phyloP scores from a whole-genome alignment of 1,140 invertebrate species.

The Trichonephila inaurata region DNA sequence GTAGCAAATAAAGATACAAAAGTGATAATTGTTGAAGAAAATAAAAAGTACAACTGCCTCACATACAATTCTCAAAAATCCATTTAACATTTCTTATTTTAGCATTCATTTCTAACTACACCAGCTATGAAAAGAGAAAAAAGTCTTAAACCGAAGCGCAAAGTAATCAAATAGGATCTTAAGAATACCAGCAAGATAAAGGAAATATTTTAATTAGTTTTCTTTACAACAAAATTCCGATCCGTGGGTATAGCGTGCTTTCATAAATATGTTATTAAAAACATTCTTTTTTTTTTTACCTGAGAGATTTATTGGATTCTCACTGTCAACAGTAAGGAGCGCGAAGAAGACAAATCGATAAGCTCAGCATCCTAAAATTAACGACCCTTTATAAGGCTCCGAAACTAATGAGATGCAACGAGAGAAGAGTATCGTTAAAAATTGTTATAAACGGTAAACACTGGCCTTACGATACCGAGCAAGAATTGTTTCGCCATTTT shows the following conservation, averaged over 20 bases:
- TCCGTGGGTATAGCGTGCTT: neutral
- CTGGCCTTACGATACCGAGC: neutral
- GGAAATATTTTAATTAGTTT: constrained; percentile 58
- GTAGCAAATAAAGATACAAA: neutral
- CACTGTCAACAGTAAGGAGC: constrained; percentile 4
- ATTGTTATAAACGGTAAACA: neutral
- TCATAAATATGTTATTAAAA: constrained; percentile 38
- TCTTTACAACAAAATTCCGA: neutral
- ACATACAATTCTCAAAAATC: too few relatives aligned
- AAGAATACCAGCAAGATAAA: constrained; percentile 4
- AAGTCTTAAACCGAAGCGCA: neutral
- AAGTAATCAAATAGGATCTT: constrained; percentile 3
- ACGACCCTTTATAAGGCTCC: neutral
- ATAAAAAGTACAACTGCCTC: too few relatives aligned
- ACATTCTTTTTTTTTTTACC: too few relatives aligned
- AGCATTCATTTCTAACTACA: neutral
- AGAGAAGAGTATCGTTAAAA: neutral
- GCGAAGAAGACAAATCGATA: constrained; percentile 29
- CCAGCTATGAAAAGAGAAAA: neutral
- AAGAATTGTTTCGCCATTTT: neutral
- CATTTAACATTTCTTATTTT: neutral
- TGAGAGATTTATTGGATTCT: constrained; percentile 24
- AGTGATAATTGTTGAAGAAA: too few relatives aligned
- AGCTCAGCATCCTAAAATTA: neutral
- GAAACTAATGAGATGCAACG: constrained; percentile 28